A percentile compares a stretch with the other conserved stretches of the same genome.
These are phyloP conservation scores for Ianthella basta DNA, from an alignment of 37 sponge, comb jelly and placozoan genomes.

Conservation along the genomic window DNA sequence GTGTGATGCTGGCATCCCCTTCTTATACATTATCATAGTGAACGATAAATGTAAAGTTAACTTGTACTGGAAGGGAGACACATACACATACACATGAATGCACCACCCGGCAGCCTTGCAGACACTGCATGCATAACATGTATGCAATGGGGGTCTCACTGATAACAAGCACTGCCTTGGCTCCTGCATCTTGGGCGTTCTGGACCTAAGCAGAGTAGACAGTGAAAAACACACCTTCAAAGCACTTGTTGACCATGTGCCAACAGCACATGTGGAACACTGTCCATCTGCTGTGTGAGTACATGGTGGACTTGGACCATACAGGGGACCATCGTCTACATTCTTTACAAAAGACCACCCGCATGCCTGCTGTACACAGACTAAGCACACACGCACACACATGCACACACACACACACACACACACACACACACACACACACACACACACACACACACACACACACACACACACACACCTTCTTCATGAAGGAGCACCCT, in stretches of 20 bases:
- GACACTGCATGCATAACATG: background rate
- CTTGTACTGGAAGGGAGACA: too few species aligned
- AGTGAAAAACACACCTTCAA: background rate
- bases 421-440: constrained; percentile 8
- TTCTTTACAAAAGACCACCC: too few species aligned
- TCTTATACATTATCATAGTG: too few species aligned
- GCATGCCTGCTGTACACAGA: too few species aligned
- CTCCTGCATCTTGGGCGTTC: constrained; percentile 4
- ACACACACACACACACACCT: constrained; percentile 52
- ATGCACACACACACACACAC: constrained; percentile 1
- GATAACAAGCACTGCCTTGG: background rate
- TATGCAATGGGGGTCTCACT: background rate
- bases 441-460: constrained; percentile 6
- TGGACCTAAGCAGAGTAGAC: background rate
- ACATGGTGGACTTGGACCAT: background rate
- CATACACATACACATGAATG: too few species aligned
- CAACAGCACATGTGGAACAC: too few species aligned
- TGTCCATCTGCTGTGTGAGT: too few species aligned
- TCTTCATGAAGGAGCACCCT: constrained; percentile 87
- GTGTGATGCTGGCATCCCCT: too few species aligned
- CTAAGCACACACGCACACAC: background rate
- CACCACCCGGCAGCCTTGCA: too few species aligned
- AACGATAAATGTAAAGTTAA: too few species aligned
- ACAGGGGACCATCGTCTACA: background rate
- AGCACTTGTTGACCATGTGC: too few species aligned